These are phyloP conservation scores for Tiliacea aurago DNA, from an alignment of 2,888 invertebrate genomes.

Conservation along the genomic window DNA sequence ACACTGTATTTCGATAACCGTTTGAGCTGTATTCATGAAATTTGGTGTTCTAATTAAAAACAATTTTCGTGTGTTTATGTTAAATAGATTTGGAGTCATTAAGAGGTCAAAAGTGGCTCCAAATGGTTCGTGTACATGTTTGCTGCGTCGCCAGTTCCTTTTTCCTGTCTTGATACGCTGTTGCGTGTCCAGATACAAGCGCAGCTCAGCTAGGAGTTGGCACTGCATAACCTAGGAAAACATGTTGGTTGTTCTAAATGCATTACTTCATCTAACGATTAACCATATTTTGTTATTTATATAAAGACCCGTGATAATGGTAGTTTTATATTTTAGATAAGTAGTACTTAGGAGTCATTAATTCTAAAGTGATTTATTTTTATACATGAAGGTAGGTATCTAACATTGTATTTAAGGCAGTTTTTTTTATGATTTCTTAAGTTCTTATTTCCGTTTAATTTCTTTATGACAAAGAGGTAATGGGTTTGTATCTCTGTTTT, in stretches of 20 bases:
- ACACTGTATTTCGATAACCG: no score
- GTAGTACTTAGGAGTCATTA: slow-evolving; percentile 20
- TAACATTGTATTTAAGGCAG: background rate
- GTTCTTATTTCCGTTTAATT: slow-evolving; percentile 8
- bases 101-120: no score
- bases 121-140: no score
- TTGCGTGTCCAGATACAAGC: no score
- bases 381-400: background rate
- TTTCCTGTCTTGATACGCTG: no score
- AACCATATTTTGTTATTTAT: background rate
- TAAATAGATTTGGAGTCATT: no score
- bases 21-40: no score
- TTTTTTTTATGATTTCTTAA: slow-evolving; percentile 1
- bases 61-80: no score
- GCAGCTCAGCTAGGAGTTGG: no score
- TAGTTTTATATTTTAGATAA: slow-evolving; percentile 6
- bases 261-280: background rate
- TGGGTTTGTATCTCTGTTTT: background rate
- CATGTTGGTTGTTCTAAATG: background rate
- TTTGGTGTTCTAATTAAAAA: no score
- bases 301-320: background rate
- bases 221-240: background rate
- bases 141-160: no score
- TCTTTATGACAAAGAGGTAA: background rate
- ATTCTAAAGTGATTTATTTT: slow-evolving; percentile 9